These are phyloP conservation scores for Antennarius maculatus DNA, from an alignment of 2,797 vertebrate species.

Conservation along the genomic window DNA sequence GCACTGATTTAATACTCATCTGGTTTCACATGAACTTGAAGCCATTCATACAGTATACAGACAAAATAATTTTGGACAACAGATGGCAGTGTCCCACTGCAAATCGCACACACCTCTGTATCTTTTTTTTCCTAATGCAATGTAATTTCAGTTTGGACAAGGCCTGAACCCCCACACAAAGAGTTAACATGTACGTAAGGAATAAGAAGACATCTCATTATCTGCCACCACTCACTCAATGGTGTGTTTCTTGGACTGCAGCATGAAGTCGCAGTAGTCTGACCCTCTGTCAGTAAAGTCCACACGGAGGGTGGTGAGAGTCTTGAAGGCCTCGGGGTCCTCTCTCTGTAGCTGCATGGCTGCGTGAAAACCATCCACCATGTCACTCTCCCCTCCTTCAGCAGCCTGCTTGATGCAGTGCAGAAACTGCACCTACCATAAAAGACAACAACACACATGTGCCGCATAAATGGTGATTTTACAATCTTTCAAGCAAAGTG, in stretches of 20 bases:
- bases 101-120: constrained; percentile 22
- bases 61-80: constrained; percentile 46
- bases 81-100: constrained; percentile 73
- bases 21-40: too few species aligned
- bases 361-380: constrained; percentile 91
- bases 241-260: constrained; percentile 92
- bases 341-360: constrained; percentile 83
- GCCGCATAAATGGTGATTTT: constrained; percentile 19
- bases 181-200: background rate
- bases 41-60: background rate
- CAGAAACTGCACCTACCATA: constrained; percentile 90
- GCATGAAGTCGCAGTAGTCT: constrained; percentile 93
- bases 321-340: constrained; percentile 86
- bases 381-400: constrained; percentile 89
- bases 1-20: too few species aligned
- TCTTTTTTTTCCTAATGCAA: background rate
- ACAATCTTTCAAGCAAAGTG: constrained; percentile 9
- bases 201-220: background rate
- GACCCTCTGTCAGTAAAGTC: constrained; percentile 90
- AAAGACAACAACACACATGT: constrained; percentile 9
- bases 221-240: constrained; percentile 84
- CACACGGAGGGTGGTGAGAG: constrained; percentile 85
- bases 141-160: background rate
- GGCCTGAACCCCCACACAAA: background rate
- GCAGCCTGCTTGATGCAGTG: constrained; percentile 90